Evolutionary conservation across 2,797 vertebrate genomes (phyloP).

Genomic region (Cyclura pinguis): DNA sequence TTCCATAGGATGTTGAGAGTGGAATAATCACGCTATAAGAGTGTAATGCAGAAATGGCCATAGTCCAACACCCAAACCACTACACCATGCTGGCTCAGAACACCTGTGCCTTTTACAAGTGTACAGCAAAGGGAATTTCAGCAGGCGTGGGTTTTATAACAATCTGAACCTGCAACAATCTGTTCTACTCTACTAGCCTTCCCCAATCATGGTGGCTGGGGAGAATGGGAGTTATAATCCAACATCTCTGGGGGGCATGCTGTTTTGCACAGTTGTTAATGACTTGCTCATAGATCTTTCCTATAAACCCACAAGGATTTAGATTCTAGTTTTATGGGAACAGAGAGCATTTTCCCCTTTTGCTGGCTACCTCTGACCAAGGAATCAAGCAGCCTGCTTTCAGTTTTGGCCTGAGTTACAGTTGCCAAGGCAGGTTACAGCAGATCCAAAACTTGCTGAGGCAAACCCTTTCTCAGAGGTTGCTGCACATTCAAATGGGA

Average conservation of each 20-base stretch:
- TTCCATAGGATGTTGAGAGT: too few species aligned
- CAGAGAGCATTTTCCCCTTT: background rate
- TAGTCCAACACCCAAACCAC: too few species aligned
- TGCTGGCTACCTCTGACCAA: too few species aligned
- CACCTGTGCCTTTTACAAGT: background rate
- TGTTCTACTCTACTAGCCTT: background rate
- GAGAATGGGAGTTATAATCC: background rate
- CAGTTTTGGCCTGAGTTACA: background rate
- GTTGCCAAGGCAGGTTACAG: constrained; percentile 29
- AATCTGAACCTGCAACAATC: background rate
- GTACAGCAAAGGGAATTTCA: too few species aligned
- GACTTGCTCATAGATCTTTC: too few species aligned
- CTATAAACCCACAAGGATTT: too few species aligned
- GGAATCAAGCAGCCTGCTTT: background rate
- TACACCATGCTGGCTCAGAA: background rate
- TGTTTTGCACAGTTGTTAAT: background rate
- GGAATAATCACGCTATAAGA: too few species aligned
- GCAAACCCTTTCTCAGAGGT: constrained; percentile 17
- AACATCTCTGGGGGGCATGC: background rate
- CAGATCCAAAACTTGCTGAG: constrained; percentile 11
- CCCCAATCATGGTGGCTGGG: background rate
- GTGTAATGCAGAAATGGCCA: too few species aligned
- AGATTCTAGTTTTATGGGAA: background rate
- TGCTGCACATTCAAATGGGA: constrained; percentile 18
- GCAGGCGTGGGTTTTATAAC: background rate